Evolutionary conservation across 2,888 invertebrate genomes (phyloP).

Genomic region (Orchesella flavescens): DNA sequence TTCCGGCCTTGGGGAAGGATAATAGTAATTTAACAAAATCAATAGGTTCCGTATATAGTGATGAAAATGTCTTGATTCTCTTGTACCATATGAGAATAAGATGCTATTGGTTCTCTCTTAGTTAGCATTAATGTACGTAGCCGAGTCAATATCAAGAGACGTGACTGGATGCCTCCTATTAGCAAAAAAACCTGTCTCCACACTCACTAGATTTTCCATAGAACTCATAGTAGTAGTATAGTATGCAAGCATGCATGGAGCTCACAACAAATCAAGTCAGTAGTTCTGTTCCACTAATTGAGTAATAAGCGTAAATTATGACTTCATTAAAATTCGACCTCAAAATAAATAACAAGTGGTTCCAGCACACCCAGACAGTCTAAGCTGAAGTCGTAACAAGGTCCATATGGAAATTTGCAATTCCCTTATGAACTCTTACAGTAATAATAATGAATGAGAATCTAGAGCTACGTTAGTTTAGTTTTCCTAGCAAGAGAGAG

Average conservation of each 20-base stretch:
- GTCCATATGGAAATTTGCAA: conserved; percentile 61
- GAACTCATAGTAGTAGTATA: neutral
- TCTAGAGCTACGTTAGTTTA: too few species aligned
- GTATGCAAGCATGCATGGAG: neutral
- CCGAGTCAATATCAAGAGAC: too few species aligned
- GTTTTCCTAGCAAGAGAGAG: conserved; percentile 5
- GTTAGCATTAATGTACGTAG: too few species aligned
- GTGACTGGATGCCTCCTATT: conserved; percentile 48
- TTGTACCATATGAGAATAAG: neutral
- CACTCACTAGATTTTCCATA: conserved; percentile 31
- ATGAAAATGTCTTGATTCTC: conserved; percentile 53
- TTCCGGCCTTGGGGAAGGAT: too few species aligned
- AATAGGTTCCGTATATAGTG: conserved; percentile 48
- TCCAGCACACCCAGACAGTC: neutral
- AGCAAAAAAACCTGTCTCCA: conserved; percentile 41
- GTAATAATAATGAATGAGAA: conserved; percentile 26
- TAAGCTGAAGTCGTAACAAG: neutral
- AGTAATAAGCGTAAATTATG: conserved; percentile 65
- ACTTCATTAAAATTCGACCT: conserved; percentile 64
- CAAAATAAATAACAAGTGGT: conserved; percentile 58
- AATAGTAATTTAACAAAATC: conserved; percentile 17
- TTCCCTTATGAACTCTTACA: conserved; percentile 40
- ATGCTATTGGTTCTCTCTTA: too few species aligned
- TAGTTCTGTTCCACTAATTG: conserved; percentile 55
- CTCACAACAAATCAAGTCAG: conserved; percentile 50